Evolutionary conservation across 2,888 invertebrate species (phyloP), one percentile per base, ranked within the genome.

Genomic region (Agrotis exclamationis): DNA sequence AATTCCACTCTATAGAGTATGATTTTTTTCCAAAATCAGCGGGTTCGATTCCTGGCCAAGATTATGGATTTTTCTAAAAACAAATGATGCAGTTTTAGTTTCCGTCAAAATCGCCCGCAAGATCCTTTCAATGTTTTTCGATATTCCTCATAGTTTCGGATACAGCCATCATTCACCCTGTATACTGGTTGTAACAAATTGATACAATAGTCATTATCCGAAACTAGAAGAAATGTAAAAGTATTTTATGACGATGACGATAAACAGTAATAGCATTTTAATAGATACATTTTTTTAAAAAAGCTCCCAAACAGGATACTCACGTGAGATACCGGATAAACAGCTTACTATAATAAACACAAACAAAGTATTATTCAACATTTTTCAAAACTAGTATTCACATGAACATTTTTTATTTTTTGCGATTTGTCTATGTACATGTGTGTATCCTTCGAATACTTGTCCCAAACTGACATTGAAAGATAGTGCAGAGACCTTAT

Each of bases 311-410:
- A 13, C 24, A n/a, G 5, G 28, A 7, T 66, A 75, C 80, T 80
- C 58, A 80, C 80, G 14, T 59, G 79, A 54, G 9, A 24, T 63
- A 50, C 24, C 14, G 9, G 22, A 28, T 33, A 56, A 24, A 45
- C 60, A 54, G 13, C 7, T 56, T 51, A 84, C 51, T 39, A 70
- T 13, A 59, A 70, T 14, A 28, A 72, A 53, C 4, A 70, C 48
- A 14, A 75, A 59, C 0, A 74, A 63, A 47, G 18, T 59, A 67
- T 74, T 67, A 3, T 50, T 59, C 56, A n/a, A 71, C 74, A 77
- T 73, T 73, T 16, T 70, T 70, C 24, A 39, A 39, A 39, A 39
- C 39, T 39, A 39, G 9, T 39, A 39, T 9, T 9, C 39, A 39
- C 39, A 39, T 39, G 11, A 9, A 39, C 9, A 9, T 39, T 28